Conservation (phyloP, 2,113 vertebrate genomes). For the Halcyon senegalensis region DNA sequence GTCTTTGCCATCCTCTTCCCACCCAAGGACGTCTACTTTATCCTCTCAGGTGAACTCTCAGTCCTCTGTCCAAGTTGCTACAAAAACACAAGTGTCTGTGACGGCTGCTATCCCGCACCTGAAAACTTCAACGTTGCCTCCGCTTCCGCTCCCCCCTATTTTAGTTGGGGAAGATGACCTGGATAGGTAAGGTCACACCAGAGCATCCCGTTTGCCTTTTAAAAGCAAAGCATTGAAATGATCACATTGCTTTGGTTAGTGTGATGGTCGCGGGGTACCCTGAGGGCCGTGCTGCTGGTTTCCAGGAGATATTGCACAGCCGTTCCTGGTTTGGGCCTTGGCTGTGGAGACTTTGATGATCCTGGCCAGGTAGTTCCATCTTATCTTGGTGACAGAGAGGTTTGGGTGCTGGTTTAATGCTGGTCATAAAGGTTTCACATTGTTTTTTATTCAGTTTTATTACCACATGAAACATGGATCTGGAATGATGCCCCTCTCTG, state of each 20-base stretch:
- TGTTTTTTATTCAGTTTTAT: rapidly evolving
- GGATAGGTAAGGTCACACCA: constrained; percentile 86
- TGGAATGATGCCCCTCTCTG: neutral
- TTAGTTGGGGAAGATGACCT: constrained; percentile 90
- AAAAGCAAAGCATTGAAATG: neutral
- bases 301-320: neutral
- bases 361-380: neutral
- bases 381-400: neutral
- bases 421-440: neutral
- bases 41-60: constrained; percentile 86
- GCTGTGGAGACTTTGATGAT: neutral
- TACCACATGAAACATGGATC: rapidly evolving
- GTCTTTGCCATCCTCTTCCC: constrained; percentile 69
- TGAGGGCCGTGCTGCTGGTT: neutral
- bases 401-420: neutral
- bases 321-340: rapidly evolving
- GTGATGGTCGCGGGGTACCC: rapidly evolving
- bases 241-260: neutral
- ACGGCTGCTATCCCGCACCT: constrained; percentile 83
- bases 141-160: constrained; percentile 90
- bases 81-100: constrained; percentile 79
- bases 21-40: constrained; percentile 78
- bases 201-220: neutral
- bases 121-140: constrained; percentile 96
- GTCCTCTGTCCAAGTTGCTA: constrained; percentile 75